Base-by-base conservation (phyloP, 1,140 invertebrate genomes). In the Limonius californicus region DNA sequence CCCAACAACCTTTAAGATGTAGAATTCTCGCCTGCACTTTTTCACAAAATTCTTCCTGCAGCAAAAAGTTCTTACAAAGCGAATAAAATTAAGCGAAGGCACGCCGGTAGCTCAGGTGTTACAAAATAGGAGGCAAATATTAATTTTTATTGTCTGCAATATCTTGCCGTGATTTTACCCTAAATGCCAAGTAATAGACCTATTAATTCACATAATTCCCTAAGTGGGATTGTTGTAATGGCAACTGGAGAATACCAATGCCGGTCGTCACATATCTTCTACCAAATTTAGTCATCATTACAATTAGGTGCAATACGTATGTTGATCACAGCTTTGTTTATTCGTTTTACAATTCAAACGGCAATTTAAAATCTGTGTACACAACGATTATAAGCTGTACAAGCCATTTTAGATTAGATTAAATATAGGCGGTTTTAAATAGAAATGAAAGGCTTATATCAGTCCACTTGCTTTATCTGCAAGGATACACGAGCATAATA, bases 221-320 rank as follows among this genome's bases (percentile, higher is more conserved):
- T 32, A 61, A 61, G 14, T 23, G 59, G 59, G 14, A 61, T 61
- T 54, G 35, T 27, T 21, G 50, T 23, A 50, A 27, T 54, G 20
- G 43, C 53, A 35, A 27, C 47, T 23, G 21, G 20, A 54, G 50
- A 61, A 61, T 61, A 61, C 59, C 50, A 61, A 61, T 61, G 59
- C 19, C 59, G 59, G 39, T 54, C 16, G 59, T 54, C 47, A 61
- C 59, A 61, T 61, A 61, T 35, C 53, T 61, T 18, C 27, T 30
- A 53, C 59, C 59, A 50, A 61, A 59, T 53, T 54, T 54, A 30
- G 59, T 32, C 59, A 61, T 61, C 59, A 61, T 61, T 61, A 54
- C 47, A 61, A 61, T 61, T 61, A 61, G 59, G 43, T 30, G 47
- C 45, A 61, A 61, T 61, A 54, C 50, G 30, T 15, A 39, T 61